phyloP scores from a whole-genome alignment of 1,140 invertebrate species.

The Drosophila neocordata region DNA sequence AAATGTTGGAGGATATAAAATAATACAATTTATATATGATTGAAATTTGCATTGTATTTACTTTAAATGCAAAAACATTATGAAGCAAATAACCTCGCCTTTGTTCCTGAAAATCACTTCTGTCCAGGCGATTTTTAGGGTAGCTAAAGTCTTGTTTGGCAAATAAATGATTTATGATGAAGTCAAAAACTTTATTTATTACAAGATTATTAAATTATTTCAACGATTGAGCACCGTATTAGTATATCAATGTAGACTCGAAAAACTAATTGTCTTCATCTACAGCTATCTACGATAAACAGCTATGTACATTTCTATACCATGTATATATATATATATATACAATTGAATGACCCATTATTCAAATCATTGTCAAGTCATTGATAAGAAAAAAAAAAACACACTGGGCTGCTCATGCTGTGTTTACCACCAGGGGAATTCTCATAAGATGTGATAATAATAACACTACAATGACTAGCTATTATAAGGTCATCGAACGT shows the following conservation, averaged over 20 bases:
- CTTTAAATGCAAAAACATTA: background rate
- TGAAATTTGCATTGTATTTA: background rate
- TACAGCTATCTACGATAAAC: background rate
- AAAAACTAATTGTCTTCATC: too few relatives aligned
- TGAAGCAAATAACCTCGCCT: too few relatives aligned
- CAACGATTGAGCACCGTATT: too few relatives aligned
- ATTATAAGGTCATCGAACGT: background rate
- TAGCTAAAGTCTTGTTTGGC: too few relatives aligned
- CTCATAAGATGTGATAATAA: background rate
- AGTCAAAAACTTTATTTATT: background rate
- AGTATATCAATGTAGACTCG: too few relatives aligned
- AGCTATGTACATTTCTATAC: too few relatives aligned
- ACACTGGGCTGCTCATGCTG: background rate
- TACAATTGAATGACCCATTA: background rate
- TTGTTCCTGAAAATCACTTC: too few relatives aligned
- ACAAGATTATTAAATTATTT: too few relatives aligned
- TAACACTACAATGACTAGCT: background rate
- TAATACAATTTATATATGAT: too few relatives aligned
- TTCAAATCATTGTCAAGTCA: slow-evolving; percentile 23
- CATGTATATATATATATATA: too few relatives aligned
- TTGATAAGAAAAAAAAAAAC: slow-evolving; percentile 49
- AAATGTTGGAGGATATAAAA: too few relatives aligned
- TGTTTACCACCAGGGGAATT: slow-evolving; percentile 27
- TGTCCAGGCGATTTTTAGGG: too few relatives aligned
- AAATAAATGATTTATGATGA: background rate